phyloP scores from a whole-genome alignment of 2,888 invertebrate genomes.

The Papilio demoleus region DNA sequence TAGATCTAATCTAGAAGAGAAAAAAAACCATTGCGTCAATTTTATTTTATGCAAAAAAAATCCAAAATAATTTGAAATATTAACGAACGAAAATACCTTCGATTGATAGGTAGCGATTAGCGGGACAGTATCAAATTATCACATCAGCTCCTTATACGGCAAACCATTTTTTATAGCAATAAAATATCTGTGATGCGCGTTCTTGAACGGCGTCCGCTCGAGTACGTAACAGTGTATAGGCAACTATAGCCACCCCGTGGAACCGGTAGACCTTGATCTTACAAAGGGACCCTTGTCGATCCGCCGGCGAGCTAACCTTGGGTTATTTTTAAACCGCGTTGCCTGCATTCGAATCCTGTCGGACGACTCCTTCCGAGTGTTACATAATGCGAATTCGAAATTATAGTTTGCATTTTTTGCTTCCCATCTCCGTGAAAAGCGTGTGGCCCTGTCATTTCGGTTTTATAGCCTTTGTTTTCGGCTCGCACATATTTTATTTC shows the following conservation, averaged over 20 bases:
- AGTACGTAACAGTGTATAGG: conserved; percentile 51
- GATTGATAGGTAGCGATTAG: conserved; percentile 27
- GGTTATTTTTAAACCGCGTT: conserved; percentile 78
- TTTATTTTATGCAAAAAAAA: neutral
- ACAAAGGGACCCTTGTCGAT: conserved; percentile 77
- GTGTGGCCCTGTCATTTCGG: conserved; percentile 81
- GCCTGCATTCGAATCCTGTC: conserved; percentile 76
- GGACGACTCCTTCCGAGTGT: conserved; percentile 79
- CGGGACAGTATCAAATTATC: conserved; percentile 30
- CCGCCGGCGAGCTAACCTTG: conserved; percentile 75
- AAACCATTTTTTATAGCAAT: conserved; percentile 45
- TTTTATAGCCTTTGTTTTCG: conserved; percentile 79
- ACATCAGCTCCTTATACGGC: conserved; percentile 20
- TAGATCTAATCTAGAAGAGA: too few species aligned
- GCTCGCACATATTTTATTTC: conserved; percentile 79
- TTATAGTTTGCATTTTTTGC: conserved; percentile 75
- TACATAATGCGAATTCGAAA: conserved; percentile 76
- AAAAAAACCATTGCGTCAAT: too few species aligned
- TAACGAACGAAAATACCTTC: neutral
- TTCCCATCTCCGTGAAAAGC: conserved; percentile 66
- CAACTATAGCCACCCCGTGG: conserved; percentile 67
- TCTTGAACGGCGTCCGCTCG: conserved; percentile 56
- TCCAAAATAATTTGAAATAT: neutral
- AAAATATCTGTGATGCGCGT: conserved; percentile 48
- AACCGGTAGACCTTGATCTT: conserved; percentile 81